A percentile compares a stretch with the other conserved stretches of the same genome.
Evolutionary conservation across 2,113 vertebrate species (phyloP).

Genomic region (Antechinus stuartii): DNA sequence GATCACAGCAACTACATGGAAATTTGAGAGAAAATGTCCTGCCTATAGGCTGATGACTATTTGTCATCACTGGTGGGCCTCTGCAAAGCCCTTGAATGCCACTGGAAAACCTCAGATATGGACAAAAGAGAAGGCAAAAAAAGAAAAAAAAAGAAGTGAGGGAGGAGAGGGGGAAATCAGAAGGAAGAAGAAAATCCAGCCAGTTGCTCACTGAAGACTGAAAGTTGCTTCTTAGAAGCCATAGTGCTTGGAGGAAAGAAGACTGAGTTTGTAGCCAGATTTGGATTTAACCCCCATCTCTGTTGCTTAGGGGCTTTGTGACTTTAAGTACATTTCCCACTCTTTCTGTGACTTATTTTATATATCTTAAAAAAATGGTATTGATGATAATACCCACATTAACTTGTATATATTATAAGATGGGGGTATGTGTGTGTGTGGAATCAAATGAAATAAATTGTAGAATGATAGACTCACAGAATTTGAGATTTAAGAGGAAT

Average conservation of each 20-base stretch:
- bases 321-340: too few relatives aligned
- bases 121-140: neutral
- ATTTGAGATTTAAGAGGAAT: neutral
- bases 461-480: neutral
- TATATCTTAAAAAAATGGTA: neutral
- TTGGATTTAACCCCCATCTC: neutral
- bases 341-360: neutral
- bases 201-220: too few relatives aligned
- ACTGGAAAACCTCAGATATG: neutral
- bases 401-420: neutral
- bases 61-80: neutral
- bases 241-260: neutral
- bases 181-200: neutral
- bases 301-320: neutral
- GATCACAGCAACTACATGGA: neutral
- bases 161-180: neutral
- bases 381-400: neutral
- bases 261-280: neutral
- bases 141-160: neutral
- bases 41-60: neutral
- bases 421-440: neutral
- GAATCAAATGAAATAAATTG: neutral
- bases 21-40: neutral
- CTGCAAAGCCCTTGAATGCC: neutral
- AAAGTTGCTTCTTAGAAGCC: neutral